These are phyloP conservation scores for Hypena proboscidalis DNA, from an alignment of 2,888 invertebrate species.

Conservation along the genomic window DNA sequence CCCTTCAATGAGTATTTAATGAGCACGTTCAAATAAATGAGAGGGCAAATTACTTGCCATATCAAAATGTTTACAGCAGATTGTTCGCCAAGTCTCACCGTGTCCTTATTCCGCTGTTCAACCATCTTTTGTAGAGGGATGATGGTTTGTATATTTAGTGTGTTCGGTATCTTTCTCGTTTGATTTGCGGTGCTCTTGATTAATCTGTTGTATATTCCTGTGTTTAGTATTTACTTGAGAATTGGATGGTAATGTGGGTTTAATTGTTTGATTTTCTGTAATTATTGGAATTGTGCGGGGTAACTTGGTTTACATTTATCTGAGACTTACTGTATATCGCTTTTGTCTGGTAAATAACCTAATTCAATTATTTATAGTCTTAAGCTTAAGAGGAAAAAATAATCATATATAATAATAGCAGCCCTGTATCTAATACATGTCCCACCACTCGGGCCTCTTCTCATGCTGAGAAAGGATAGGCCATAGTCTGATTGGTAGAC, in stretches of 20 bases:
- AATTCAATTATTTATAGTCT: too few species aligned
- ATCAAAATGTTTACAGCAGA: neutral
- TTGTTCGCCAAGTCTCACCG: neutral
- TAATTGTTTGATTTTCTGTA: slow-evolving; percentile 1
- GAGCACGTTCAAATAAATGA: too few species aligned
- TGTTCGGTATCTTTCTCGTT: slow-evolving; percentile 32
- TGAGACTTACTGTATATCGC: neutral
- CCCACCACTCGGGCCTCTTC: too few species aligned
- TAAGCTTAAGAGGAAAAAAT: too few species aligned
- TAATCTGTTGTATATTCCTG: slow-evolving; percentile 31
- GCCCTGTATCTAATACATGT: too few species aligned
- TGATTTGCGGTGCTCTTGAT: slow-evolving; percentile 41
- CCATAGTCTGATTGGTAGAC: too few species aligned
- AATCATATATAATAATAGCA: too few species aligned
- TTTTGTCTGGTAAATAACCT: too few species aligned
- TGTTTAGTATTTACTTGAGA: slow-evolving; percentile 31
- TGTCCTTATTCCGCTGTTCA: slow-evolving; percentile 19
- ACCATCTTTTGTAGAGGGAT: slow-evolving; percentile 39
- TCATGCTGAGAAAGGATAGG: too few species aligned
- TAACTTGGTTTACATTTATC: neutral
- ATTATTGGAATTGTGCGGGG: neutral
- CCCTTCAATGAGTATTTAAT: too few species aligned
- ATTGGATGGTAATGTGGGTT: neutral
- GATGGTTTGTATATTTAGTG: slow-evolving; percentile 41
- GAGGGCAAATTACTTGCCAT: too few species aligned